phyloP scores from a whole-genome alignment of 2,113 vertebrate genomes.

The Pica pica region DNA sequence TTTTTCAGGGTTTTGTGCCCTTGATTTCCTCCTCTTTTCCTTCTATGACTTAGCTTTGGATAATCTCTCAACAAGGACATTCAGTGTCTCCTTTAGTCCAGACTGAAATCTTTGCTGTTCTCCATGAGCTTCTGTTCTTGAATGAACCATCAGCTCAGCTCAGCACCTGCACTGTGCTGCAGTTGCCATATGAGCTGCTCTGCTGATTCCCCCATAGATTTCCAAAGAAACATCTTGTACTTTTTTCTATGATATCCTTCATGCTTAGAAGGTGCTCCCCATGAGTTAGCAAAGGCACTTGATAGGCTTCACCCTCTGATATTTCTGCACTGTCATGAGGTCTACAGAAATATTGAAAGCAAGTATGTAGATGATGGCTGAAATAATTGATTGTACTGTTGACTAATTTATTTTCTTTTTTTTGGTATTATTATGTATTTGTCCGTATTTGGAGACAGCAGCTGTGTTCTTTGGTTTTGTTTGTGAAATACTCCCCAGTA shows the following conservation, averaged over 20 bases:
- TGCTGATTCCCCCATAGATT: not conserved
- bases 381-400: not conserved
- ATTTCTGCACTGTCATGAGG: not conserved
- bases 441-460: not conserved
- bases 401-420: not conserved
- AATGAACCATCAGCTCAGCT: not conserved
- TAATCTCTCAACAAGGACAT: not conserved
- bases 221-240: not conserved
- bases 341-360: not conserved
- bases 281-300: not conserved
- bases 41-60: not conserved
- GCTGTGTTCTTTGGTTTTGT: not conserved
- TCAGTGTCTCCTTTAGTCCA: not conserved
- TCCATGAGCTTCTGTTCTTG: not conserved
- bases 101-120: not conserved
- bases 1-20: not conserved
- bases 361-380: not conserved
- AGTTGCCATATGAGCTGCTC: not conserved
- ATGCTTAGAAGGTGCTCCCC: not conserved
- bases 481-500: not conserved
- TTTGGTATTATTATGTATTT: not conserved
- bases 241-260: not conserved
- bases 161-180: not conserved
- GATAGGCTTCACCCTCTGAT: not conserved
- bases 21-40: not conserved